Evolutionary conservation across 2,797 vertebrate genomes (phyloP), one percentile per base, ranked within the genome.

Genomic region (Eupleurogrammus muticus): DNA sequence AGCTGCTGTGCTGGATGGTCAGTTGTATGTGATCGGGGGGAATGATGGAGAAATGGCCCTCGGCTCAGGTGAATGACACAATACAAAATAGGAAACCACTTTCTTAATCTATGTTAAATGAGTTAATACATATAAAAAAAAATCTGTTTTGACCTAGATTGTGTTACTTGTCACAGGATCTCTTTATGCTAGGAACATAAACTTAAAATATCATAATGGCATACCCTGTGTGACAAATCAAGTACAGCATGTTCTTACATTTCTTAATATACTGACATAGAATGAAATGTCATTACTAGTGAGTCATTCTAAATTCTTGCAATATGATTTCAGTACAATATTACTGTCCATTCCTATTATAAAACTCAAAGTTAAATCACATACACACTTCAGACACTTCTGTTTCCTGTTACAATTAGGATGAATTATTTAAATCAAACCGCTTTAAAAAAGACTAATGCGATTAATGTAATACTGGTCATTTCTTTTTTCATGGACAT

Each of bases 1-100:
- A 1, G 89, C 90, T 0, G 89, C 87, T 0, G 89, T 90, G 38
- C 75, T 94, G 65, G 74, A 67, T 1, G 89, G 90, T 7, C 73
- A 83, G 66, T 12, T 95, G 7, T 94, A 91, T n/a, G 87, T 93
- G n/a, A 79, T 94, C 0, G 93, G 91, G 17, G 94, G 92, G 14
- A 92, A 75, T 0, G 92, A 94, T 42, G 93, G 92, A 6, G 70
- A 87, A 3, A 68, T 44, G 59, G 67, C 86, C 16, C 63, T 93
- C 17, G 85, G 52, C 63, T 90, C 93, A 89, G 92, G 92, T 94
- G 70, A 77, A 67, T 36, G 19, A 34, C 1, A 1, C 1, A 17
- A 40, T 7, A 14, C 2, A 40, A 10, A 28, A 28, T 7, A 48
- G 24, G 46, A 50, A 42, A 4, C 5, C 1, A 6, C 7, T 36